These are phyloP conservation scores for Syncerus caffer DNA, from an alignment of 2,797 vertebrate genomes.

Conservation along the genomic window DNA sequence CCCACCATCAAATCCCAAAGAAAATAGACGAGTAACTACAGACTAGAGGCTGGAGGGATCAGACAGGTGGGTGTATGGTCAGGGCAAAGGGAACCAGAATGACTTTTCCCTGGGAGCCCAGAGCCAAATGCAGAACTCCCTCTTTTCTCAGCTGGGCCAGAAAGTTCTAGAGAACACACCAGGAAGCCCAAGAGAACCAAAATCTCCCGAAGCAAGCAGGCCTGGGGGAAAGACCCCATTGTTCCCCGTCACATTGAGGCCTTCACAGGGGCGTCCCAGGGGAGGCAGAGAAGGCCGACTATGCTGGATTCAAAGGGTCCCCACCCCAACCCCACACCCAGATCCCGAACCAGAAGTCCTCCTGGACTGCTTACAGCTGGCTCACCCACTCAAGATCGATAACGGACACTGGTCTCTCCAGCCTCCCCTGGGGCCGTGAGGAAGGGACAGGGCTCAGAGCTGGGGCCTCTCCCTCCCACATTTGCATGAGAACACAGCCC, in stretches of 20 bases:
- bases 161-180: neutral
- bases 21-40: neutral
- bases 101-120: neutral
- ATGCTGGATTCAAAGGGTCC: neutral
- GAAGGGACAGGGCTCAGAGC: neutral
- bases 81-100: neutral
- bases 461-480: neutral
- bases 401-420: neutral
- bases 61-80: neutral
- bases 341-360: neutral
- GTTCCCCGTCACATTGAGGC: neutral
- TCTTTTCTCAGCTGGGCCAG: neutral
- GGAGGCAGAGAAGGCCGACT: neutral
- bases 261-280: neutral
- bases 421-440: neutral
- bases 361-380: neutral
- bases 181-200: neutral
- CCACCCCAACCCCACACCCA: fast-evolving
- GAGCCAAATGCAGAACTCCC: neutral
- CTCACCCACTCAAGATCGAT: neutral
- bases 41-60: fast-evolving
- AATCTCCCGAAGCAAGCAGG: neutral
- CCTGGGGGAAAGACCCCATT: neutral
- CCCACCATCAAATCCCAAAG: neutral
- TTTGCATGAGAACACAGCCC: neutral